Evolutionary conservation across 2,797 vertebrate species (phyloP), one percentile per base, ranked within the genome.

Genomic region (Sebastiscus albofasciatus): DNA sequence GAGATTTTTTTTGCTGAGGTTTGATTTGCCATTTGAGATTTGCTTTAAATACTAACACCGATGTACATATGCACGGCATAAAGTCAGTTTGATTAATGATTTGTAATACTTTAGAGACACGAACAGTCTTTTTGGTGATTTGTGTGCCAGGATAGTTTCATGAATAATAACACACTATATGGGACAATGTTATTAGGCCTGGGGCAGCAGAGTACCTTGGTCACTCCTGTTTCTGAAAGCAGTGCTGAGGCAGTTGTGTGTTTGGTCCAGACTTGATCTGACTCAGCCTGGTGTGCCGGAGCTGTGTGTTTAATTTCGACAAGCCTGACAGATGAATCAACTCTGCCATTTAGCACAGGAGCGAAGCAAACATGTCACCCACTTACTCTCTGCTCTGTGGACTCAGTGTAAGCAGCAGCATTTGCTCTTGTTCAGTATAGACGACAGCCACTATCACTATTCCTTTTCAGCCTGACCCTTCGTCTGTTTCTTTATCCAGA

Each of bases 271-370:
- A 87, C 75, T 71, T 24, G 60, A 82, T 73, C 82, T 90, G 92
- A 90, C 84, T 92, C 87, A 89, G 79, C 76, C 60, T 56, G 56
- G 39, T 81, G 79, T 71, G 60, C 73, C 61, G 56, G 69, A 85
- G 68, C 79, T 69, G 61, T 81, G 78, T 83, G 89, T 87, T 91
- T 87, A 81, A 90, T 91, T 92, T 83, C 70, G 59, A 85, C 76
- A 80, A 74, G 82, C 34, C 84, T 85, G 89, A 91, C 79, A 76
- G 76, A 92, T 90, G 87, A 92, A 90, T 89, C 91, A 88, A 83
- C 83, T 60, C 52, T 77, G 89, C 90, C 89, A 90, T 91, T 89
- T 90, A 89, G 83, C 83, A 89, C 59, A 52, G 56, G 42, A 83
- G 86, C 81, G 83, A 83, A 89, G 75, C 80, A 90, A 90, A 88